phyloP scores from a whole-genome alignment of 1,140 invertebrate genomes.

The Oreohelix idahoensis region DNA sequence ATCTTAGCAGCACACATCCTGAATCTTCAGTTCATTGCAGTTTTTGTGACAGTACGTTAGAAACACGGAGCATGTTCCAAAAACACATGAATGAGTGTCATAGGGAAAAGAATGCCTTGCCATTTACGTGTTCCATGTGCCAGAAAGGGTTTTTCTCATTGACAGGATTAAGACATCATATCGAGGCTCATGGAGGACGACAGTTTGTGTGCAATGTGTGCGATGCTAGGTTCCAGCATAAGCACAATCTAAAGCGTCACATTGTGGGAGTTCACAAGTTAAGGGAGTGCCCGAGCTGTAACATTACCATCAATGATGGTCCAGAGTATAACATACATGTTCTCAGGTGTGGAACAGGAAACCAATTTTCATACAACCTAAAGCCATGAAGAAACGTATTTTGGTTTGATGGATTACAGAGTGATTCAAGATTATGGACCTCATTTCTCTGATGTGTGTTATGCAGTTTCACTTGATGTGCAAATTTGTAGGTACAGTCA shows the following conservation, averaged over 20 bases:
- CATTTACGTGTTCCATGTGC: conserved; percentile 28
- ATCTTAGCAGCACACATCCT: not conserved
- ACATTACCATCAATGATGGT: not conserved
- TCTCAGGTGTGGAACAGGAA: not conserved
- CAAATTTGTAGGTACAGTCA: not conserved
- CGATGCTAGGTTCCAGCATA: conserved; percentile 18
- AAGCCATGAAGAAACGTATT: not conserved
- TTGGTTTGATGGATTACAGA: not conserved
- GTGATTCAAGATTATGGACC: not conserved
- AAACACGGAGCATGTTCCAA: conserved; percentile 18
- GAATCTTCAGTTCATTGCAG: conserved; percentile 12
- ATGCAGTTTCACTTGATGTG: not conserved
- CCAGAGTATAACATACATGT: conserved; percentile 21
- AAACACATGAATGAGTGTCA: conserved; percentile 24
- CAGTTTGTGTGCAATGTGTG: conserved; percentile 27
- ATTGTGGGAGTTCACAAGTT: conserved; percentile 17
- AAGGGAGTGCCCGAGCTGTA: not conserved
- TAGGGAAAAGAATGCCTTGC: conserved; percentile 22
- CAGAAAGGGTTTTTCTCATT: conserved; percentile 36
- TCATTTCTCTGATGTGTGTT: not conserved
- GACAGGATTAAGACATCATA: conserved; percentile 14
- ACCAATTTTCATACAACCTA: not conserved
- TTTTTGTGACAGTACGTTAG: not conserved
- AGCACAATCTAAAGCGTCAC: conserved; percentile 27
- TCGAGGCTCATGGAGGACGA: conserved; percentile 8